Percentiles rank a stretch among this genome's conserved stretches.
phyloP scores from a whole-genome alignment of 1,140 invertebrate genomes.

The Drosophila kepulauana region DNA sequence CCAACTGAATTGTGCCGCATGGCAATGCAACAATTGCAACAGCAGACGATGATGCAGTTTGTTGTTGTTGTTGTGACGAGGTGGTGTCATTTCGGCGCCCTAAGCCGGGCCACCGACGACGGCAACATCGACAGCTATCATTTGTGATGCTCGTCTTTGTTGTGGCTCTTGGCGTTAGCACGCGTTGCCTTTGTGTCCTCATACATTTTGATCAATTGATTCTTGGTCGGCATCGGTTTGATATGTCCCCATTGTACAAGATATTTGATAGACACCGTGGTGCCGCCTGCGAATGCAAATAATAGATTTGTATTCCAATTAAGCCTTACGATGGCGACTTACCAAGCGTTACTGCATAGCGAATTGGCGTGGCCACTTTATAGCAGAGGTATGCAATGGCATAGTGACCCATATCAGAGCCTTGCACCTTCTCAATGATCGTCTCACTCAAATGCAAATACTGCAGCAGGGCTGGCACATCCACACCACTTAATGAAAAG shows the following conservation, averaged over 20 bases:
- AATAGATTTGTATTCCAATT: background rate
- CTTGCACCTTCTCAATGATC: slow-evolving; percentile 90
- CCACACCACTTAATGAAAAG: slow-evolving; percentile 89
- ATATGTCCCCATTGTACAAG: slow-evolving; percentile 88
- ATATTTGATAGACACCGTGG: slow-evolving; percentile 89
- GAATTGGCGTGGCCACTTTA: slow-evolving; percentile 94
- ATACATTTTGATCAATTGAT: slow-evolving; percentile 87
- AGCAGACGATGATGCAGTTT: background rate
- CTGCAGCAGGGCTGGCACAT: slow-evolving; percentile 92
- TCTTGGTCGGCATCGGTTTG: slow-evolving; percentile 87
- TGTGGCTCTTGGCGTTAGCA: slow-evolving; percentile 57
- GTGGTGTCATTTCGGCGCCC: slow-evolving; percentile 8
- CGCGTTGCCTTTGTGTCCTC: slow-evolving; percentile 85
- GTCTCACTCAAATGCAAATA: slow-evolving; percentile 90
- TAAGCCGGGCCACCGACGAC: background rate
- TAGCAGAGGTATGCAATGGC: slow-evolving; percentile 95
- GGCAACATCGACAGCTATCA: slow-evolving; percentile 39
- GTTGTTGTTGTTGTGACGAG: background rate
- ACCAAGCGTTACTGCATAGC: slow-evolving; percentile 96
- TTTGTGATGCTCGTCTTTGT: slow-evolving; percentile 66
- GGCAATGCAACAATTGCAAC: slow-evolving; percentile 30
- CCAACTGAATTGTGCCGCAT: slow-evolving; percentile 48
- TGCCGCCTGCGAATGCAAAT: slow-evolving; percentile 86
- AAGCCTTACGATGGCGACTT: slow-evolving; percentile 54
- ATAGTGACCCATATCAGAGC: slow-evolving; percentile 93